phyloP scores from a whole-genome alignment of 2,113 vertebrate species.

The Zeus faber region DNA sequence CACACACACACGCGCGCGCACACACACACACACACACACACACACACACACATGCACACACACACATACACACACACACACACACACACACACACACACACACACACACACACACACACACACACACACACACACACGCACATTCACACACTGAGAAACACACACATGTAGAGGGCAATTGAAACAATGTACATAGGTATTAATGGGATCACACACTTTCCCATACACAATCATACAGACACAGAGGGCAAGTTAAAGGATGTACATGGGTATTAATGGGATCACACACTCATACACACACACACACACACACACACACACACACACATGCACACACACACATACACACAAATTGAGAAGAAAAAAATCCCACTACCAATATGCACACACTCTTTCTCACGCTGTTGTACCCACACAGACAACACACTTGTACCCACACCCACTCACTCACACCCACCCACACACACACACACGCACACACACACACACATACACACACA shows the following conservation, averaged over 20 bases:
- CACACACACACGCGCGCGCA: no score
- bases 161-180: not conserved
- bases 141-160: not conserved
- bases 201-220: no score
- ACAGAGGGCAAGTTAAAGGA: no score
- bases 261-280: no score
- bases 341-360: conserved; percentile 5
- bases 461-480: not conserved
- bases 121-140: not conserved
- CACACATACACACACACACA: conserved; percentile 6
- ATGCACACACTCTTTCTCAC: no score
- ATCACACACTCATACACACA: not conserved
- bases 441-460: not conserved
- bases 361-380: no score
- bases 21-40: not conserved
- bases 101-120: conserved; percentile 1
- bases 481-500: conserved; percentile 7
- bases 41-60: conserved; percentile 4
- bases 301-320: conserved; percentile 4
- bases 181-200: no score
- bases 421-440: not conserved
- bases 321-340: conserved; percentile 3
- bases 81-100: not conserved
- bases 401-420: not conserved
- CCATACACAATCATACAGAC: no score